Evolutionary conservation across 2,797 vertebrate species (phyloP), one percentile per base, ranked within the genome.

Genomic region (Brachymystax lenok): DNA sequence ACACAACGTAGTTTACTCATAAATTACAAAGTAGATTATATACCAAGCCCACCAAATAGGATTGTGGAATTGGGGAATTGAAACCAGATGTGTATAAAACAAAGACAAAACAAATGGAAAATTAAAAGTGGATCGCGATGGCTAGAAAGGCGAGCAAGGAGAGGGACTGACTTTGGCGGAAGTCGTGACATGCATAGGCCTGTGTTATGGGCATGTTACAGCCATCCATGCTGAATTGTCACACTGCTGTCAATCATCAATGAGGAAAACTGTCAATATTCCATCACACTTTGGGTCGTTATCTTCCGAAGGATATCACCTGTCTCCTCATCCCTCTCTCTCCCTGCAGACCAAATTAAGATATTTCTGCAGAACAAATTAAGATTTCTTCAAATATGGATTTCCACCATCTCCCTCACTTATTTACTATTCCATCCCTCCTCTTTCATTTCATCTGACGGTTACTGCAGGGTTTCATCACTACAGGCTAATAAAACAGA

Each of bases 181-280:
- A 24, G 24, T 24, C 24, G 24, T 24, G 24, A 24, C 24, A 24
- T 24, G 24, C 13, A 33, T 66, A 51, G 51, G 1, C 61, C 30
- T 71, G 35, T 24, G 14, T 17, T 51, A 30, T 10, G 27, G 50
- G 14, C 7, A 71, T 54, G 50, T 54, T 52, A 52, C 7, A 52
- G 27, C 12, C 63, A 66, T 71, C 40, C 24, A n/a, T 16, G 24
- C 21, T 71, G 46, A 72, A 28, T 24, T 50, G 28, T 61, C 21
- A 35, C 30, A 19, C n/a, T 19, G 17, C 21, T 71, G 68, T 77
- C 51, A 74, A 40, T 74, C 63, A 35, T 16, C 50, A 40, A 30
- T 19, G n/a, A 21, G 61, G 17, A 17, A 69, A 51, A 66, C n/a
- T 6, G 33, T 50, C 77, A 27, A 75, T 69, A 71, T 77, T 74